Percentiles rank a stretch among this genome's conserved stretches.
Evolutionary conservation across 2,888 invertebrate species (phyloP).

Genomic region (Tetragonula carbonaria): DNA sequence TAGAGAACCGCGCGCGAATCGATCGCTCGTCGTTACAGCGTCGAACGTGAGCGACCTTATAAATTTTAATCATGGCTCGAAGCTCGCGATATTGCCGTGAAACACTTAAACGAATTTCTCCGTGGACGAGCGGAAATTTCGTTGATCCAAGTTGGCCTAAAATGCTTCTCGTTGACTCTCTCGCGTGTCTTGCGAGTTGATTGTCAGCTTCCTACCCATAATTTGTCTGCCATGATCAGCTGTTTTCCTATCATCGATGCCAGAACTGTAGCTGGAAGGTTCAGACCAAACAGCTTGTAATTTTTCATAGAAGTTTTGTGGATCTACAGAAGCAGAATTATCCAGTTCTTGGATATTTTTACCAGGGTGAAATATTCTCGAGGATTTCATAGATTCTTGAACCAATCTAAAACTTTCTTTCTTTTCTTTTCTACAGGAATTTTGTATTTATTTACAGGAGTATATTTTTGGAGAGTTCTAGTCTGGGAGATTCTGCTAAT

Average conservation of each 20-base stretch:
- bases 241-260: neutral
- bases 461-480: too few species aligned
- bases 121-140: constrained; percentile 12
- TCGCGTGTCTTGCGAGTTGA: neutral
- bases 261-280: neutral
- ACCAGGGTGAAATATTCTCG: too few species aligned
- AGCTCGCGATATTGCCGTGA: neutral
- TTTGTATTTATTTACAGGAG: too few species aligned
- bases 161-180: constrained; percentile 2
- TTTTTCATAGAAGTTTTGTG: neutral
- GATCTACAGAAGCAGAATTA: neutral
- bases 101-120: constrained; percentile 18
- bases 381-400: too few species aligned
- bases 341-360: too few species aligned
- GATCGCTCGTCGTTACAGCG: neutral
- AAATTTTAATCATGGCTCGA: constrained; percentile 21
- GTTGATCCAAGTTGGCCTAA: neutral
- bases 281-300: neutral
- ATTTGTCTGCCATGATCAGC: neutral
- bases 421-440: too few species aligned
- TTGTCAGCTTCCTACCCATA: neutral
- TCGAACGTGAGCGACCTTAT: constrained; percentile 5
- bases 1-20: neutral
- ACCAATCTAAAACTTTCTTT: too few species aligned
- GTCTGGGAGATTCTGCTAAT: too few species aligned